phyloP scores from a whole-genome alignment of 2,113 vertebrate genomes.

The Struthio camelus region DNA sequence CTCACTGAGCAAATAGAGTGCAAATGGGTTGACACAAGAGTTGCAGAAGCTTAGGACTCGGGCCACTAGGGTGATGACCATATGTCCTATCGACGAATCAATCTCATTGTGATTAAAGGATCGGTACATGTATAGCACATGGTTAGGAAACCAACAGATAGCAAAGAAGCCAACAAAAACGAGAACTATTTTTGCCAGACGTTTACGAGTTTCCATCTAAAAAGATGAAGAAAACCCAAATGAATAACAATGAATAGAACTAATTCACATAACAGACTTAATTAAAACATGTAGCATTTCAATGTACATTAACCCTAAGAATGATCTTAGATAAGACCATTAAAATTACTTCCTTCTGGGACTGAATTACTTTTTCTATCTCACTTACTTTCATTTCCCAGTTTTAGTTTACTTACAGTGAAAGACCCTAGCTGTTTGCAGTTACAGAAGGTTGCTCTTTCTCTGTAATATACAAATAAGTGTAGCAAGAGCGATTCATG shows the following conservation, averaged over 20 bases:
- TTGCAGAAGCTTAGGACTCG: conserved; percentile 92
- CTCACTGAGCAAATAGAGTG: conserved; percentile 92
- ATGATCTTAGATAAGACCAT: neutral
- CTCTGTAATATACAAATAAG: neutral
- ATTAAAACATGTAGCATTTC: neutral
- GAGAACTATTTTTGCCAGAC: conserved; percentile 93
- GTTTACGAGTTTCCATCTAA: conserved; percentile 94
- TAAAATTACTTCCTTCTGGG: neutral
- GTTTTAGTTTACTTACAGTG: neutral
- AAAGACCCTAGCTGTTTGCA: neutral
- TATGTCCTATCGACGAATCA: conserved; percentile 85
- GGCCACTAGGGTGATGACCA: conserved; percentile 86
- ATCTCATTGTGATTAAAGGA: conserved; percentile 89
- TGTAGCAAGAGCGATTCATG: neutral
- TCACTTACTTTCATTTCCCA: neutral
- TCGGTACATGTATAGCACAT: conserved; percentile 92
- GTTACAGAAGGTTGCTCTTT: neutral
- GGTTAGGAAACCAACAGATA: conserved; percentile 93
- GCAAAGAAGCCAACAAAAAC: conserved; percentile 91
- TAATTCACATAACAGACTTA: neutral
- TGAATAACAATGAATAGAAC: neutral
- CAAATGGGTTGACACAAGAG: conserved; percentile 94
- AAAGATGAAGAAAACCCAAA: conserved; percentile 31
- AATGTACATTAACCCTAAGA: neutral
- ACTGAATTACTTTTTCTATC: neutral